Conservation (phyloP, 2,888 invertebrate species). For the Mesochorus sp. region DNA sequence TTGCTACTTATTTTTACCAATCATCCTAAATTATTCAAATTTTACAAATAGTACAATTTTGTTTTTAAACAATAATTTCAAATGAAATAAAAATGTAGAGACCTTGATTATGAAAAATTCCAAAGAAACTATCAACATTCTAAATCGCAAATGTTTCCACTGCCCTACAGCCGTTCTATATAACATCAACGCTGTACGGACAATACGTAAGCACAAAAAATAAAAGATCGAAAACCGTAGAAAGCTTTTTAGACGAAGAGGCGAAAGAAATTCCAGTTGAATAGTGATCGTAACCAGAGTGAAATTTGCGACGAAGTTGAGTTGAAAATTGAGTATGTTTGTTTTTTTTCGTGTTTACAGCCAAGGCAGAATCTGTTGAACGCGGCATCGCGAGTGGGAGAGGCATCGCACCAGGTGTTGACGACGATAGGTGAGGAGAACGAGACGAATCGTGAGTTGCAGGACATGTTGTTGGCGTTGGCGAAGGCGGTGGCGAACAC, state of each 20-base stretch:
- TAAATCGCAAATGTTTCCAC: slow-evolving; percentile 57
- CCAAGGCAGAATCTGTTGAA: slow-evolving; percentile 96
- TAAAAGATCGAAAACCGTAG: slow-evolving; percentile 31
- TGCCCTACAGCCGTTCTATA: slow-evolving; percentile 76
- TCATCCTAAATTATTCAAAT: no score
- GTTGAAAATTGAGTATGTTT: not conserved
- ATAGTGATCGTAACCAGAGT: not conserved
- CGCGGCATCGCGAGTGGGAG: slow-evolving; percentile 98
- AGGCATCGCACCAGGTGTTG: slow-evolving; percentile 96
- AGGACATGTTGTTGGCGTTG: slow-evolving; percentile 95
- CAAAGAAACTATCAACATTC: not conserved
- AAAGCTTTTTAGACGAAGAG: slow-evolving; percentile 46
- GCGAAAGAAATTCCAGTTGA: not conserved
- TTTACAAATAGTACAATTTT: no score
- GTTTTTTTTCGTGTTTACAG: slow-evolving; percentile 79
- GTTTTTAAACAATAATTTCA: no score
- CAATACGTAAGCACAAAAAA: slow-evolving; percentile 76
- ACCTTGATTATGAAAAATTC: no score
- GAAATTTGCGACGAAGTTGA: not conserved
- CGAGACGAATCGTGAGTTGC: slow-evolving; percentile 91
- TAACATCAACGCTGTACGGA: slow-evolving; percentile 76
- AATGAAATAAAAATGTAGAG: not conserved
- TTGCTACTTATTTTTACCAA: no score
- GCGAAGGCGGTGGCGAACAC: slow-evolving; percentile 99
- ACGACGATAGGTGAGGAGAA: slow-evolving; percentile 96